Evolutionary conservation across 2,113 vertebrate genomes (phyloP).

Genomic region (Pithys albifrons): DNA sequence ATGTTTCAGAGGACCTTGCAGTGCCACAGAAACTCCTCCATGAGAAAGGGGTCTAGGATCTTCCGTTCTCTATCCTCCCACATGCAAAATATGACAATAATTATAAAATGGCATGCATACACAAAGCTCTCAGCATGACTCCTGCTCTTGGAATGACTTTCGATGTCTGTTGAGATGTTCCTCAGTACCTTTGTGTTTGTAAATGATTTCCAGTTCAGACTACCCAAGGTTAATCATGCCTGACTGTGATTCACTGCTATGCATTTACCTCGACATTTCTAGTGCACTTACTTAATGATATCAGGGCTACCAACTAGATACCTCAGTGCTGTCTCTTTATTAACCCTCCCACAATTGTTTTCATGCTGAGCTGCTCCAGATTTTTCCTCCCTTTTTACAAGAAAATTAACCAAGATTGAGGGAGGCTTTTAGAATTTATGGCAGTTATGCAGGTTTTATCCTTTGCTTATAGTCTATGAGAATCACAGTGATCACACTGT

Average conservation of each 20-base stretch:
- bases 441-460: constrained; percentile 53
- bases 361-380: constrained; percentile 60
- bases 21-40: background rate
- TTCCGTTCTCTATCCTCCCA: background rate
- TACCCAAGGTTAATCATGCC: constrained; percentile 58
- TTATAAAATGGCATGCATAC: background rate
- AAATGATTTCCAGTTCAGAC: constrained; percentile 50
- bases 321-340: constrained; percentile 33
- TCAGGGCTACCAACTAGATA: constrained; percentile 28
- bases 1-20: background rate
- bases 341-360: constrained; percentile 61
- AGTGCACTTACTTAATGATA: constrained; percentile 59
- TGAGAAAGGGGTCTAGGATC: fast-evolving
- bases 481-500: fast-evolving
- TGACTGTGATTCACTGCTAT: constrained; percentile 60
- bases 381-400: constrained; percentile 51
- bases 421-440: constrained; percentile 62
- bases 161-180: background rate
- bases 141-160: constrained; percentile 16
- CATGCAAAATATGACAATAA: background rate
- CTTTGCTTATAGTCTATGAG: background rate
- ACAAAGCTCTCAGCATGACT: background rate
- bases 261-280: constrained; percentile 51
- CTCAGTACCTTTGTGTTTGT: constrained; percentile 45
- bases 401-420: constrained; percentile 61